Evolutionary conservation across 2,113 vertebrate genomes (phyloP).

Genomic region (Halichoerus grypus): DNA sequence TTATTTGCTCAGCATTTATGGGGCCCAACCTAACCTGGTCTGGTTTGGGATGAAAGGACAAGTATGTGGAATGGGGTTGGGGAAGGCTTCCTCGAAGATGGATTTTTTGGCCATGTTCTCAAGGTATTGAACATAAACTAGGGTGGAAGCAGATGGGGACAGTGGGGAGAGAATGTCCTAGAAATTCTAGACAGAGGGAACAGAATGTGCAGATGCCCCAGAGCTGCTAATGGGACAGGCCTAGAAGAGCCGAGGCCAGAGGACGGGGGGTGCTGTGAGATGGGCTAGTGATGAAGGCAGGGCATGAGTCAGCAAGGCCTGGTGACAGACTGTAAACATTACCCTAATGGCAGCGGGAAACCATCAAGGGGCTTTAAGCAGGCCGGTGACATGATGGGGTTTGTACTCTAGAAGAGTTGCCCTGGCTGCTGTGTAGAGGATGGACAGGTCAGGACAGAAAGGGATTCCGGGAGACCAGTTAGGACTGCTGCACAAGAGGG

Average conservation of each 20-base stretch:
- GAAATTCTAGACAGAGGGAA: neutral
- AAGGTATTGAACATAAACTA: neutral
- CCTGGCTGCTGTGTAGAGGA: neutral
- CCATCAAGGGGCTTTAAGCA: neutral
- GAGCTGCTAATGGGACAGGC: neutral
- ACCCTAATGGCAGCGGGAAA: neutral
- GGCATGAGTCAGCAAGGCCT: neutral
- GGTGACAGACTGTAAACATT: neutral
- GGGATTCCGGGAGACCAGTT: neutral
- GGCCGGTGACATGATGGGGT: neutral
- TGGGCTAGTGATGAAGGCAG: neutral
- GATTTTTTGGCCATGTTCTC: neutral
- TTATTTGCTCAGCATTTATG: neutral
- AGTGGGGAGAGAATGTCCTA: neutral
- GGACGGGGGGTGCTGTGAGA: neutral
- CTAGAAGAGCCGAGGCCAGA: neutral
- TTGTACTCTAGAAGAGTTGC: constrained; percentile 29
- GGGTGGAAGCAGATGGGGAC: neutral
- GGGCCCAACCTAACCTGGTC: neutral
- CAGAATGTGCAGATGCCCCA: neutral
- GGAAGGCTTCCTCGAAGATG: neutral
- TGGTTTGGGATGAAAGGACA: neutral
- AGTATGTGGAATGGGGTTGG: neutral
- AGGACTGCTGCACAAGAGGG: neutral
- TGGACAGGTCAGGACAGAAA: neutral